Evolutionary conservation across 2,113 vertebrate species (phyloP), one percentile per base, ranked within the genome.

Genomic region (Chrysemys picta): DNA sequence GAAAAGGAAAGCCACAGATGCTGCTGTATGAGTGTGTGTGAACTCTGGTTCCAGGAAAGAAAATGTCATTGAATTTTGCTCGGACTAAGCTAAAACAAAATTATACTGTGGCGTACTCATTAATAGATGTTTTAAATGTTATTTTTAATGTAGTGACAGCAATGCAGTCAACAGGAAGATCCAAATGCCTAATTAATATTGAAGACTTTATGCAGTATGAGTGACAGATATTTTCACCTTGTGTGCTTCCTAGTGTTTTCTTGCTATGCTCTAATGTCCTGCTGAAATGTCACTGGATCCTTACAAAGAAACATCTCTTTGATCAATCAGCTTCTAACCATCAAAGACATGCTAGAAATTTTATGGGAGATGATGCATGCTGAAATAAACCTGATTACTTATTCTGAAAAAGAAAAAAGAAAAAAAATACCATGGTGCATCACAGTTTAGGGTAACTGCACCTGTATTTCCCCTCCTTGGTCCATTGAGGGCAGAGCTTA

Each of bases 221-320:
- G 42, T 84, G 19, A n/a, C 24, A 42, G 59, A 35, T 72, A n/a
- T 88, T 12, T 50, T 86, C 10, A 22, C 1, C 3, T 8, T 0
- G 0, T 35, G 13, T 27, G 87, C 47, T 35, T 85, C 10, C 4
- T 1, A 3, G 2, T 90, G 9, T 82, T 94, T 84, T 79, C 75
- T 85, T 47, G 16, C 88, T 94, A 78, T 91, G 56, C 83, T 95
- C 82, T 76, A 88, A 56, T 47, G 29, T 90, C 24, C 90, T 89
- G 87, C 84, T 94, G 84, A 92, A 96, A 90, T 42, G 19, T 91
- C 91, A 97, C 75, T 84, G 87, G 87, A 94, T 72, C 14, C 65
- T 96, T 90, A 85, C 69, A 89, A 91, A 54, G 49, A 96, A 47
- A 69, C 49, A 90, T 57, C 88, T 53, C 53, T 96, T 97, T 96